phyloP scores from a whole-genome alignment of 2,888 invertebrate species.

The Pyrgus malvae region DNA sequence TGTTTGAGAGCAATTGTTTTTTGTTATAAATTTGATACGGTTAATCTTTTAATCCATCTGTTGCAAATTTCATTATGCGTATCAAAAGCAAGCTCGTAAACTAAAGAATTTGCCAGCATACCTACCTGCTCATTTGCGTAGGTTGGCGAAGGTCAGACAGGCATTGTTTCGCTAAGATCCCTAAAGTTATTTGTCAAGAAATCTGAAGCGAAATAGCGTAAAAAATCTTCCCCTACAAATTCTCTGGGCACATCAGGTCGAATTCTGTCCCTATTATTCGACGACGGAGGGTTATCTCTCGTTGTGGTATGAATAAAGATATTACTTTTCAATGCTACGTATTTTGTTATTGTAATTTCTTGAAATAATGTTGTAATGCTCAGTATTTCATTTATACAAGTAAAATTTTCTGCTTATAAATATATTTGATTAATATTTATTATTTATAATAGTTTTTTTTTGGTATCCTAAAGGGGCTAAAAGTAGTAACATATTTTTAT shows the following conservation, averaged over 20 bases:
- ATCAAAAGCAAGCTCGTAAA: neutral
- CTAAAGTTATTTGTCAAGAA: constrained; percentile 26
- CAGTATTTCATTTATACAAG: too few species aligned
- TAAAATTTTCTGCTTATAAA: too few species aligned
- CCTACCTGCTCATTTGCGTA: constrained; percentile 23
- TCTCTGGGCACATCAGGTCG: constrained; percentile 35
- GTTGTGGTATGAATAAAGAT: too few species aligned
- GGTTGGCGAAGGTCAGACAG: constrained; percentile 18
- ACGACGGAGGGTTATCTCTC: constrained; percentile 16
- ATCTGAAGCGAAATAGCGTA: constrained; percentile 34
- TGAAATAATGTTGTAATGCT: too few species aligned
- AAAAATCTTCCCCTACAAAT: constrained; percentile 37
- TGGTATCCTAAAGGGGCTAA: too few species aligned
- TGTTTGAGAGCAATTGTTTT: too few species aligned
- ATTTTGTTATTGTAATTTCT: too few species aligned
- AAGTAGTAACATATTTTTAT: too few species aligned
- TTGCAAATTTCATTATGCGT: neutral
- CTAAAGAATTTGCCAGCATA: constrained; percentile 1
- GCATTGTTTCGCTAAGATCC: constrained; percentile 26
- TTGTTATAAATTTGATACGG: too few species aligned
- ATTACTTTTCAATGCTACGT: too few species aligned
- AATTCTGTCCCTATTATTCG: constrained; percentile 25
- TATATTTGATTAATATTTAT: too few species aligned
- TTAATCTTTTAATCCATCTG: neutral
- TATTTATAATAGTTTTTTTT: too few species aligned